phyloP scores from a whole-genome alignment of 1,140 invertebrate genomes.

The Latrodectus geometricus region DNA sequence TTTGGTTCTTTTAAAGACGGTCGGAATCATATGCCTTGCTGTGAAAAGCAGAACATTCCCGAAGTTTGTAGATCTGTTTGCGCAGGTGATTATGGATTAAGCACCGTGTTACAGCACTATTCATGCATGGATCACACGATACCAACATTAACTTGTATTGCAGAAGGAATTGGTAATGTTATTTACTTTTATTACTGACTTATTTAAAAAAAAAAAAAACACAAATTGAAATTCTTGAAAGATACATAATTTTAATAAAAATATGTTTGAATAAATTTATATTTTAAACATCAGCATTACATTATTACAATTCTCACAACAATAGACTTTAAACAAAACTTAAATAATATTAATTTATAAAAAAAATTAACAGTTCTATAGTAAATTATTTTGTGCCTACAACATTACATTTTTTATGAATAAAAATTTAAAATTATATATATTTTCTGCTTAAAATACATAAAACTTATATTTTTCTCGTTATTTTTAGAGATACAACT shows the following conservation, averaged over 20 bases:
- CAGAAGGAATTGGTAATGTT: conserved; percentile 79
- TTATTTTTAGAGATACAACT: no score
- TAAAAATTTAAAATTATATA: no score
- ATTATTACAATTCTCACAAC: not conserved
- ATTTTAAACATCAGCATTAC: not conserved
- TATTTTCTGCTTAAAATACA: no score
- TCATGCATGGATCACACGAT: conserved; percentile 85
- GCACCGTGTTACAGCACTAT: conserved; percentile 85
- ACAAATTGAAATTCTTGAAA: no score
- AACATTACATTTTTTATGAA: no score
- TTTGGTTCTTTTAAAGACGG: conserved; percentile 73
- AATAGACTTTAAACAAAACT: not conserved
- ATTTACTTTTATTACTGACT: no score
- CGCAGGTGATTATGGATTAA: conserved; percentile 83
- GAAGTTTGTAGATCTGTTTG: conserved; percentile 87
- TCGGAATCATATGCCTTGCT: conserved; percentile 85
- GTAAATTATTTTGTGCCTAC: no score
- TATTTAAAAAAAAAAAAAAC: no score
- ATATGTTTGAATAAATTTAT: not conserved
- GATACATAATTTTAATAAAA: not conserved
- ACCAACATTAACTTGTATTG: conserved; percentile 80
- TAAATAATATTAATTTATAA: not conserved
- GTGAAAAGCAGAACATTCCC: conserved; percentile 81
- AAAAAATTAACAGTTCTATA: no score
- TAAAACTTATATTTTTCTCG: no score